Percentiles rank a stretch among this genome's conserved stretches.
phyloP scores from a whole-genome alignment of 1,140 invertebrate genomes.

The Lordiphosa clarofinis region DNA sequence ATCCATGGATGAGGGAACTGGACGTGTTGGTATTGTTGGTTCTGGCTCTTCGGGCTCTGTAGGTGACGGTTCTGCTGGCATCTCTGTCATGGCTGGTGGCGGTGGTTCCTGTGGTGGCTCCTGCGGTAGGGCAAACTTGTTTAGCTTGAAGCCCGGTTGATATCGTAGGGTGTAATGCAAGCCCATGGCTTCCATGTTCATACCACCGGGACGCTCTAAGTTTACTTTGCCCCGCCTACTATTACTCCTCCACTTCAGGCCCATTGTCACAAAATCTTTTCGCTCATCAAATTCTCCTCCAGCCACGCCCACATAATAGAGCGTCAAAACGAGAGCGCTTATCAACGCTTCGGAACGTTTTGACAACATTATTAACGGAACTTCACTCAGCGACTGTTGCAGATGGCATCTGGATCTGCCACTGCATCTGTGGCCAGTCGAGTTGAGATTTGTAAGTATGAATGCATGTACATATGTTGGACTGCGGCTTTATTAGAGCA shows the following conservation, averaged over 20 bases:
- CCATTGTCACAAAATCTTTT: slow-evolving; percentile 61
- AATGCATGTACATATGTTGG: slow-evolving; percentile 27
- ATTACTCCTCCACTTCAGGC: slow-evolving; percentile 31
- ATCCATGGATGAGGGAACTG: slow-evolving; percentile 27
- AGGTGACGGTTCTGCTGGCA: slow-evolving; percentile 31
- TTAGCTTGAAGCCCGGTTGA: slow-evolving; percentile 50
- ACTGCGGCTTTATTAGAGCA: slow-evolving; percentile 77
- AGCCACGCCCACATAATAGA: slow-evolving; percentile 64
- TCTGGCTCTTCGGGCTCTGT: slow-evolving; percentile 56
- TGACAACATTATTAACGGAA: slow-evolving; percentile 78
- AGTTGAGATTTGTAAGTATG: not conserved
- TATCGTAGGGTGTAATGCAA: slow-evolving; percentile 54
- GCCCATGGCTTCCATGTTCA: slow-evolving; percentile 41
- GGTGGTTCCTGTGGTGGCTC: slow-evolving; percentile 3
- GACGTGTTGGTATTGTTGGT: slow-evolving; percentile 49
- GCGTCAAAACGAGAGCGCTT: slow-evolving; percentile 66
- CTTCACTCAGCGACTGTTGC: slow-evolving; percentile 52
- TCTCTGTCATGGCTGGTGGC: slow-evolving; percentile 13
- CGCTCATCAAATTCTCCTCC: slow-evolving; percentile 13
- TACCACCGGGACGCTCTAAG: slow-evolving; percentile 34
- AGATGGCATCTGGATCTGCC: slow-evolving; percentile 18
- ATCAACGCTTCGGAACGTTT: slow-evolving; percentile 58
- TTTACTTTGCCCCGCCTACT: slow-evolving; percentile 28
- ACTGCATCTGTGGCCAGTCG: slow-evolving; percentile 29
- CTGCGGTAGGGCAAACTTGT: slow-evolving; percentile 48